phyloP scores from a whole-genome alignment of 2,888 invertebrate species.

The Pristionchus mayeri region DNA sequence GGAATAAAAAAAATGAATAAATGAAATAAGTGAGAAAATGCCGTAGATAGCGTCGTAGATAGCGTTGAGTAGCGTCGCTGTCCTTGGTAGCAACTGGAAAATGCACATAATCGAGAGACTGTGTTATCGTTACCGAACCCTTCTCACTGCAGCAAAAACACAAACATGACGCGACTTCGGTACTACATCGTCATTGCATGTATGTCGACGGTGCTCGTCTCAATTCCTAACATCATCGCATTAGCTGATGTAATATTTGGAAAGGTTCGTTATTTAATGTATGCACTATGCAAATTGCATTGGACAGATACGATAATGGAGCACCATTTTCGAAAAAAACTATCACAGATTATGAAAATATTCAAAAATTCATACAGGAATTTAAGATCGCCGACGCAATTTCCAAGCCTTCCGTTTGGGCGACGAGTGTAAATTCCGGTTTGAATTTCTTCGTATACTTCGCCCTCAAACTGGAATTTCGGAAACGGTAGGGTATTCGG shows the following conservation, averaged over 20 bases:
- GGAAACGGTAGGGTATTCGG: slow-evolving; percentile 58
- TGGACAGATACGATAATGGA: too few species aligned
- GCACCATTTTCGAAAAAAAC: too few species aligned
- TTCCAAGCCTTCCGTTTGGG: slow-evolving; percentile 54
- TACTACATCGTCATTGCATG: slow-evolving; percentile 53
- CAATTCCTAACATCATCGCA: slow-evolving; percentile 54
- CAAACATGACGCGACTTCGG: slow-evolving; percentile 49
- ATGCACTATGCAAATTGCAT: too few species aligned
- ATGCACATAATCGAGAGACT: too few species aligned
- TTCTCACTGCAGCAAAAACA: slow-evolving; percentile 28
- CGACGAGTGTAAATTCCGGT: slow-evolving; percentile 53
- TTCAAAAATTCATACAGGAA: too few species aligned
- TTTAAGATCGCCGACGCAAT: slow-evolving; percentile 52
- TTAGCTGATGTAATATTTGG: slow-evolving; percentile 50
- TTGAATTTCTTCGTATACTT: slow-evolving; percentile 56
- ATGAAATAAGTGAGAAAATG: neutral
- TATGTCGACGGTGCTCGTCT: slow-evolving; percentile 52
- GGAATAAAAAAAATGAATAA: too few species aligned
- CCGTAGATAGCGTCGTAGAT: too few species aligned
- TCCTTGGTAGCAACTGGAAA: too few species aligned
- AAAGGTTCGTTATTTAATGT: slow-evolving; percentile 47
- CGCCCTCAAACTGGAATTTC: slow-evolving; percentile 61
- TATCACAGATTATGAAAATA: too few species aligned
- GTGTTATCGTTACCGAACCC: too few species aligned
- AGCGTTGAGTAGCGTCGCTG: too few species aligned